Evolutionary conservation across 2,113 vertebrate genomes (phyloP), one percentile per base, ranked within the genome.

Genomic region (Perca flavescens): DNA sequence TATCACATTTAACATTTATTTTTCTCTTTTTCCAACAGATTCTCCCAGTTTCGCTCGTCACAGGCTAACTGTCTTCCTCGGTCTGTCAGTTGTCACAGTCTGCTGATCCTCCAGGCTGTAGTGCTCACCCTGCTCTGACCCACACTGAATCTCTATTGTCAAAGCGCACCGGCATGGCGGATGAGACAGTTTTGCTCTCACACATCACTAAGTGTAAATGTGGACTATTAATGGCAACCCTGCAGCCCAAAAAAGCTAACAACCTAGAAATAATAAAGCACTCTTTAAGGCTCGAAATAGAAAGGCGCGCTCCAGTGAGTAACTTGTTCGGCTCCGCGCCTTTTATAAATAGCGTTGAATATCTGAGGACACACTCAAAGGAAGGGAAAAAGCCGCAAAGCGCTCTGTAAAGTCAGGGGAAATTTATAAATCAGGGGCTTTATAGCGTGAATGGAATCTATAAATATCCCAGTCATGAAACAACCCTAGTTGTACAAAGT

Each of bases 251-350:
- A 94, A 94, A 87, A 93, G 86, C 79, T 9, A 80, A 85, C 82
- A 91, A 82, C 77, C 88, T 79, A 78, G 88, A 91, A 94, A 92
- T 92, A 94, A 91, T 88, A 86, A 91, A 89, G 89, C 88, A 63
- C 80, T 87, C 67, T 91, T 85, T 77, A 53, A 64, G 85, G 87
- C 91, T 88, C 84, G n/a, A 93, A 94, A 95, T 94, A 95, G 94
- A 89, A 84, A 71, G 43, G 67, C 68, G 25, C 69, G 88, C 89
- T 91, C 83, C 84, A 87, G 74, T 43, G 90, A 91, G 81, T 75
- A 83, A 65, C 86, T 85, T 57, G 43, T 91, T 93, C 72, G 43
- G 73, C 77, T 90, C 76, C 17, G 66, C 64, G 56, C 70, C 9
- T 67, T 76, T 88, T 93, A 94, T 90, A 94, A 93, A 95, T 94